A percentile compares a stretch with the other conserved stretches of the same genome.
Conservation (phyloP, 2,113 vertebrate genomes). For the Tretioscincus oriximinensis region DNA sequence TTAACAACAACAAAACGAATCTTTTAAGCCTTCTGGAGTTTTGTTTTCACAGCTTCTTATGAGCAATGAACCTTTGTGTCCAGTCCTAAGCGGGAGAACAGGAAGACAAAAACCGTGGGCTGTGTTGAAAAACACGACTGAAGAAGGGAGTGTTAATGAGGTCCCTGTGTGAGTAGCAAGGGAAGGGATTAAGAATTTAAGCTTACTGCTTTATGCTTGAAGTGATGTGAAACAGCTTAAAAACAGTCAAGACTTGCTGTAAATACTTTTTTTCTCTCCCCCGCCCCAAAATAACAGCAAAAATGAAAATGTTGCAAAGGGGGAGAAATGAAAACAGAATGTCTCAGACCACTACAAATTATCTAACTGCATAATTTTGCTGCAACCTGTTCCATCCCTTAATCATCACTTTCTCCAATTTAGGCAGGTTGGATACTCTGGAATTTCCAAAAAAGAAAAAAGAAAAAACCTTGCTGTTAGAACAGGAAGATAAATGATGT, state of each 20-base stretch:
- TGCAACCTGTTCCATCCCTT: not conserved
- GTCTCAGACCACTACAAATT: not conserved
- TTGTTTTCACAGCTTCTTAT: not conserved
- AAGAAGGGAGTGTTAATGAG: slow-evolving; percentile 22
- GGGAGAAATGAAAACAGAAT: not conserved
- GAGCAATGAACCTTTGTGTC: not conserved
- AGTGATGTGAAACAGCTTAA: not conserved
- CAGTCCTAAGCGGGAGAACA: not conserved
- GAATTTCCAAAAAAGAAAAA: not conserved
- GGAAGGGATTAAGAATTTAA: slow-evolving; percentile 15
- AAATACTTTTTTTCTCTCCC: not conserved
- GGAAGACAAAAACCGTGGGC: not conserved
- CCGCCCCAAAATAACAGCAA: not conserved
- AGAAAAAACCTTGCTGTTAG: not conserved
- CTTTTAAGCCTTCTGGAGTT: not conserved
- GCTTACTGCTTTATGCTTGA: slow-evolving; percentile 4
- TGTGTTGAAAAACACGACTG: not conserved
- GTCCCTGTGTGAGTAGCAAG: slow-evolving; percentile 1
- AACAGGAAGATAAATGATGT: too few species aligned
- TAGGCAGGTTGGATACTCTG: not conserved
- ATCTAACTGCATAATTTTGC: not conserved
- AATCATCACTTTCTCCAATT: not conserved
- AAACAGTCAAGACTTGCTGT: not conserved
- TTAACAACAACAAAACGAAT: too few species aligned
- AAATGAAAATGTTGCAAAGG: not conserved